Conservation (phyloP, 2,113 vertebrate genomes). For the Sinocyclocheilus maitianheensis region DNA sequence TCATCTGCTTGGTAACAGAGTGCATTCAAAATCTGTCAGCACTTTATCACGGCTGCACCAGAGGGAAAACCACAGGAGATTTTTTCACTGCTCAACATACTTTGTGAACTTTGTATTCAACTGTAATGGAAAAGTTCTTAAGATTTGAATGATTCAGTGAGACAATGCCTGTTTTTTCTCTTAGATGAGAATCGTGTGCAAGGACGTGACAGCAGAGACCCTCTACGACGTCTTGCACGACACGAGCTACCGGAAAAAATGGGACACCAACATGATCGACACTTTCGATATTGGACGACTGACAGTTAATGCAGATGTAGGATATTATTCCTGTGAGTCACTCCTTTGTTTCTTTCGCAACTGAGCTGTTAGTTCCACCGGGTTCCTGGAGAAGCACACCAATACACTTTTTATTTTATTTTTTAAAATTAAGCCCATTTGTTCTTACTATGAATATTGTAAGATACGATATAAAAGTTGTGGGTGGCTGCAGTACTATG, state of each 20-base stretch:
- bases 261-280: slow-evolving; percentile 91
- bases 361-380: not conserved
- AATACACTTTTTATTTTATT: not conserved
- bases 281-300: slow-evolving; percentile 88
- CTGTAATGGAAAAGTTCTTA: not conserved
- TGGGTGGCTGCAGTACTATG: not conserved
- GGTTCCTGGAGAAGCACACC: not conserved
- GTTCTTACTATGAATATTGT: too few species aligned
- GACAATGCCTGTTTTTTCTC: slow-evolving; percentile 2
- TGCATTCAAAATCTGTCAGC: slow-evolving; percentile 6
- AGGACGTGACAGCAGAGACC: slow-evolving; percentile 82
- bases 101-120: not conserved
- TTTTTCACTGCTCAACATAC: not conserved
- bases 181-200: slow-evolving; percentile 86
- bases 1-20: slow-evolving; percentile 2
- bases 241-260: slow-evolving; percentile 85
- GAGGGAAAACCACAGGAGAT: not conserved
- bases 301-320: slow-evolving; percentile 86
- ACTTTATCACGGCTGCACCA: not conserved
- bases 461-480: too few species aligned
- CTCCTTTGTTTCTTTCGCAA: not conserved
- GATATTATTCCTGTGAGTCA: slow-evolving; percentile 89
- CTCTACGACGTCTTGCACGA: slow-evolving; percentile 90
- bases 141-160: not conserved
- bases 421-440: not conserved